These are phyloP conservation scores for Carassius gibelio DNA, from an alignment of 2,113 vertebrate species.

Conservation along the genomic window DNA sequence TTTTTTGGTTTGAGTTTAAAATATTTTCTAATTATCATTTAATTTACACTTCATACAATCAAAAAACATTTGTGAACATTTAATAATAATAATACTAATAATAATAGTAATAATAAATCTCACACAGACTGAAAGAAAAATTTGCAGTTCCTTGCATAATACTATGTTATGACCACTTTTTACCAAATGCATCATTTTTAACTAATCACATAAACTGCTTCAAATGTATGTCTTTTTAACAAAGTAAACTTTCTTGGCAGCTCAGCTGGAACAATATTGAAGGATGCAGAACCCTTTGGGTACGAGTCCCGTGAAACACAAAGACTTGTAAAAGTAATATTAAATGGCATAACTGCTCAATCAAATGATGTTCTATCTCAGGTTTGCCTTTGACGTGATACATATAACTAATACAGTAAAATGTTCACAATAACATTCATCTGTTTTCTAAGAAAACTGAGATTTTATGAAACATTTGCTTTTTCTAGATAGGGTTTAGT, in stretches of 20 bases:
- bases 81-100: no score
- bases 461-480: not conserved
- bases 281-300: not conserved
- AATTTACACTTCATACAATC: no score
- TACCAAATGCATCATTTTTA: not conserved
- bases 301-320: not conserved
- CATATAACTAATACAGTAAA: no score
- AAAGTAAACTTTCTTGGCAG: not conserved
- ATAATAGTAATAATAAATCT: no score
- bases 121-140: not conserved
- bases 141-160: not conserved
- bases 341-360: not conserved
- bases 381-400: no score
- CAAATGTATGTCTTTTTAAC: not conserved
- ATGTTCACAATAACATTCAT: no score
- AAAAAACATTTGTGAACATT: no score
- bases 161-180: not conserved
- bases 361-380: not conserved
- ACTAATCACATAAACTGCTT: not conserved
- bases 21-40: no score
- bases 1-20: no score
- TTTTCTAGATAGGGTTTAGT: not conserved
- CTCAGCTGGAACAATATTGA: not conserved
- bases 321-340: not conserved
- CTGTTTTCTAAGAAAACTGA: no score